phyloP scores from a whole-genome alignment of 2,888 invertebrate species.

The Pandemis corylana region DNA sequence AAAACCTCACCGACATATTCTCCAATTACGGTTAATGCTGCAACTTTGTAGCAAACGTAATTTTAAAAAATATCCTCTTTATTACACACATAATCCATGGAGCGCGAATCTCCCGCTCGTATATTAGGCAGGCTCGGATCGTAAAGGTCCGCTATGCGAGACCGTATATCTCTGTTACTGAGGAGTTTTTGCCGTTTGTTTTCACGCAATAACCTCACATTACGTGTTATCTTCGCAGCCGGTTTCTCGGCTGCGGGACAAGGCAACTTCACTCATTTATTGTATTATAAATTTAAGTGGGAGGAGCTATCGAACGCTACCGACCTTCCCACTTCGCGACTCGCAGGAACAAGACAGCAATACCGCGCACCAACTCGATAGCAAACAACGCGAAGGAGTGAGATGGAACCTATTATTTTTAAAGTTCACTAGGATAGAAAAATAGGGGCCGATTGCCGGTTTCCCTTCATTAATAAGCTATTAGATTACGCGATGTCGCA shows the following conservation, averaged over 20 bases:
- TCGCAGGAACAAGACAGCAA: constrained; percentile 75
- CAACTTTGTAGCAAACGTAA: constrained; percentile 72
- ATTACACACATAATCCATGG: constrained; percentile 73
- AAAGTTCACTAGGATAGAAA: constrained; percentile 80
- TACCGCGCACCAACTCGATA: constrained; percentile 62
- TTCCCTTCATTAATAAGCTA: constrained; percentile 84
- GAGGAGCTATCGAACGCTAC: constrained; percentile 73
- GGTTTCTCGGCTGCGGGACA: constrained; percentile 64
- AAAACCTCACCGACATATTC: constrained; percentile 49
- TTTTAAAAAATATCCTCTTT: constrained; percentile 79
- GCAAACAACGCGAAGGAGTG: constrained; percentile 64
- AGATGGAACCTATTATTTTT: constrained; percentile 76
- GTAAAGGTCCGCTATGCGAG: constrained; percentile 71
- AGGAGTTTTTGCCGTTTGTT: constrained; percentile 77
- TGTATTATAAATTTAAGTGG: constrained; percentile 82
- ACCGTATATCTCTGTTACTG: constrained; percentile 71
- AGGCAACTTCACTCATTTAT: constrained; percentile 75
- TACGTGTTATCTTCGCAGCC: constrained; percentile 75
- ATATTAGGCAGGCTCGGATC: constrained; percentile 72
- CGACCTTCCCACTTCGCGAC: constrained; percentile 76
- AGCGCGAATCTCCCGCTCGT: constrained; percentile 71
- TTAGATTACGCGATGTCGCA: constrained; percentile 82
- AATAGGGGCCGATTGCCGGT: constrained; percentile 77
- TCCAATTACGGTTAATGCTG: constrained; percentile 67
- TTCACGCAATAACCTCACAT: constrained; percentile 78